Percentiles rank a stretch among this genome's conserved stretches.
These are phyloP conservation scores for Galerucella nymphaeae DNA, from an alignment of 2,888 invertebrate genomes.

Conservation along the genomic window DNA sequence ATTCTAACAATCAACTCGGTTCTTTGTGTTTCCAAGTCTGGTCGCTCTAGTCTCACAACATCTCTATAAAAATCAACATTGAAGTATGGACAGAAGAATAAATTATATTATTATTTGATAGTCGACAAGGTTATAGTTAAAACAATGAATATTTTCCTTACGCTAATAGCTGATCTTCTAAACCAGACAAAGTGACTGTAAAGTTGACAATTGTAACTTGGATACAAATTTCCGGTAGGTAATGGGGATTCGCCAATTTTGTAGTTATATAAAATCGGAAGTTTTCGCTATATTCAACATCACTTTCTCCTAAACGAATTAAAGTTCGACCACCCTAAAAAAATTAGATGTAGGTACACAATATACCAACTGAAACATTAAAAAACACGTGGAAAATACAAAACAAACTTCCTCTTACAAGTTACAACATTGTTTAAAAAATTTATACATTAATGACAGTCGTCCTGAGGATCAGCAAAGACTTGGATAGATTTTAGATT, in stretches of 20 bases:
- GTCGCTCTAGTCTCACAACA: slow-evolving; percentile 90
- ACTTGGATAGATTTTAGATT: too few relatives aligned
- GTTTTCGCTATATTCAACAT: slow-evolving; percentile 88
- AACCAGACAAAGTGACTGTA: slow-evolving; percentile 87
- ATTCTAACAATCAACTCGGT: slow-evolving; percentile 87
- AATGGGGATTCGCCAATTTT: slow-evolving; percentile 92
- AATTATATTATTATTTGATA: too few relatives aligned
- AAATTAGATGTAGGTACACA: background rate
- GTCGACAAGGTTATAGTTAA: too few relatives aligned
- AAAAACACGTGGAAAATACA: background rate
- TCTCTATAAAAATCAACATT: slow-evolving; percentile 67
- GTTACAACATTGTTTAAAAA: too few relatives aligned
- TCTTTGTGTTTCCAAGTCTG: slow-evolving; percentile 85
- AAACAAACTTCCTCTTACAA: too few relatives aligned
- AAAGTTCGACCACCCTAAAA: slow-evolving; percentile 80
- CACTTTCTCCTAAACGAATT: slow-evolving; percentile 86
- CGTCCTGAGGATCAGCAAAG: too few relatives aligned
- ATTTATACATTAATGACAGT: too few relatives aligned
- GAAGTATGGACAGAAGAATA: too few relatives aligned
- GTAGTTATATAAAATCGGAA: slow-evolving; percentile 93
- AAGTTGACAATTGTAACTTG: slow-evolving; percentile 95
- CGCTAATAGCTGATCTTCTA: slow-evolving; percentile 94
- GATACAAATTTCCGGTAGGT: slow-evolving; percentile 91
- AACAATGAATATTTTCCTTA: slow-evolving; percentile 64
- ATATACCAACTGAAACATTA: background rate